Evolutionary conservation across 2,888 invertebrate genomes (phyloP).

Genomic region (Mesorhabditis belari): DNA sequence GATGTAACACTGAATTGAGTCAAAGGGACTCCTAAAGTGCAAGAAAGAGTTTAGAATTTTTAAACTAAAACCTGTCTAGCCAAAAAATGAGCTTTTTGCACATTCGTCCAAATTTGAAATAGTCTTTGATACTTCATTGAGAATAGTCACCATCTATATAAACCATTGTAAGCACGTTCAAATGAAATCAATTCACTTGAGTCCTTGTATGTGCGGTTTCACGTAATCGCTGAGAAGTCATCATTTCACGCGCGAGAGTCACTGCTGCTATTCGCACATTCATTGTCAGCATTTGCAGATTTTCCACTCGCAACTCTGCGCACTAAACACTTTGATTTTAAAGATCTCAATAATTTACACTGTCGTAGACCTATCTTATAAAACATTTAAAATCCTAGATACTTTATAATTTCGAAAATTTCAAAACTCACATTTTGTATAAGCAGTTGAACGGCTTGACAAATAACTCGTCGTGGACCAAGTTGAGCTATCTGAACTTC

Average conservation of each 20-base stretch:
- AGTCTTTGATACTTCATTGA: slow-evolving; percentile 27
- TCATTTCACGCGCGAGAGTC: slow-evolving; percentile 14
- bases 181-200: background rate
- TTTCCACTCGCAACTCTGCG: slow-evolving; percentile 82
- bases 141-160: slow-evolving; percentile 24
- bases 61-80: slow-evolving; percentile 75
- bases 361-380: too few species aligned
- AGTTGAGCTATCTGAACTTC: background rate
- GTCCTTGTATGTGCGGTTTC: slow-evolving; percentile 8
- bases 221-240: slow-evolving; percentile 13
- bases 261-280: slow-evolving; percentile 68
- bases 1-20: slow-evolving; percentile 62
- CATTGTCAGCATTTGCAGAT: slow-evolving; percentile 79
- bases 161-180: slow-evolving; percentile 12
- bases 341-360: too few species aligned
- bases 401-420: background rate
- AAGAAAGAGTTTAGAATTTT: too few species aligned
- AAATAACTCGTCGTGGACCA: background rate
- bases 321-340: slow-evolving; percentile 66
- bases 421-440: slow-evolving; percentile 4
- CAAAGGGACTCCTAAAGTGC: slow-evolving; percentile 64
- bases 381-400: too few species aligned
- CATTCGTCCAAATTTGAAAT: slow-evolving; percentile 76
- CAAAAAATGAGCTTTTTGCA: slow-evolving; percentile 82
- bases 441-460: background rate